Evolutionary conservation across 2,797 vertebrate species (phyloP).

Genomic region (Aplochiton taeniatus): DNA sequence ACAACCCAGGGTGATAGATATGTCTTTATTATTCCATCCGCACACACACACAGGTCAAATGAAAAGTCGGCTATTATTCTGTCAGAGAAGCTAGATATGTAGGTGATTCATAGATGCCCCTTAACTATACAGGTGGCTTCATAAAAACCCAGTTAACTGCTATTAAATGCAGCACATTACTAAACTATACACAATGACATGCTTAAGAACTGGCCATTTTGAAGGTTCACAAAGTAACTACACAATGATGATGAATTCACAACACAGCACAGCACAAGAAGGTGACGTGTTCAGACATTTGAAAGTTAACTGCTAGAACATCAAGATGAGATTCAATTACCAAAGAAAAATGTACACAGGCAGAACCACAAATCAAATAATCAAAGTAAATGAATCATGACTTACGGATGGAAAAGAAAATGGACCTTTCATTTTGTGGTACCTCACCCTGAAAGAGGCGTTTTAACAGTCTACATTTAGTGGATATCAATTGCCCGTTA

Average conservation of each 20-base stretch:
- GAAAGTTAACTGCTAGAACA: too few species aligned
- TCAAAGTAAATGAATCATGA: conserved; percentile 17
- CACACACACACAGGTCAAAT: conserved; percentile 73
- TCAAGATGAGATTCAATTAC: too few species aligned
- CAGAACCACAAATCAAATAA: conserved; percentile 29
- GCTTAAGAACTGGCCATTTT: conserved; percentile 64
- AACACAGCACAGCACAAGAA: conserved; percentile 63
- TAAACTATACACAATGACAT: conserved; percentile 72
- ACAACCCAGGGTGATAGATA: conserved; percentile 53
- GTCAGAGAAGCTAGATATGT: conserved; percentile 56
- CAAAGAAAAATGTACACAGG: conserved; percentile 28
- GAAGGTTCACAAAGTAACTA: conserved; percentile 52
- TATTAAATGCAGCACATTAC: conserved; percentile 51
- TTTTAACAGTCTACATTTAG: conserved; percentile 64
- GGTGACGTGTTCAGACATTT: conserved; percentile 17
- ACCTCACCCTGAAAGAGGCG: conserved; percentile 27
- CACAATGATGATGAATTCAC: conserved; percentile 46
- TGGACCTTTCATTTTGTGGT: neutral
- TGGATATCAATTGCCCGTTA: conserved; percentile 49
- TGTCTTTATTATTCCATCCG: conserved; percentile 84
- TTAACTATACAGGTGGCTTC: conserved; percentile 24
- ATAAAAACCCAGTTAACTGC: conserved; percentile 71
- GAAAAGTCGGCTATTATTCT: conserved; percentile 48
- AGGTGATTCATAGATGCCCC: conserved; percentile 35
- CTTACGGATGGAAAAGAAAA: conserved; percentile 1